Evolutionary conservation across 1,140 invertebrate genomes (phyloP).

Genomic region (Sarcophaga peregrina): DNA sequence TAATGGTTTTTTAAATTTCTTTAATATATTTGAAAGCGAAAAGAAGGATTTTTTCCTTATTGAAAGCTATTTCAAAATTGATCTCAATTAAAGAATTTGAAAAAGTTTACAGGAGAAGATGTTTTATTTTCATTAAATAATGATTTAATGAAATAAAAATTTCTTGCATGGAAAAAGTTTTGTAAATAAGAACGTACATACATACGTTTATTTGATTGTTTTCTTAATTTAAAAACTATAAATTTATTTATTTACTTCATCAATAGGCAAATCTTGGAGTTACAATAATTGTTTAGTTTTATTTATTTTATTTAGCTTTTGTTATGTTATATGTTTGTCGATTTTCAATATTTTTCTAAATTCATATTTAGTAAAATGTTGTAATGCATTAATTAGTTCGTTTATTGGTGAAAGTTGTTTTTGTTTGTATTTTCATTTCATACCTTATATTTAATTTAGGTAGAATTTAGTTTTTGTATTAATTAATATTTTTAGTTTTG

Average conservation of each 20-base stretch:
- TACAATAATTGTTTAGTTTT: background rate
- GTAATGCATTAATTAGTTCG: slow-evolving; percentile 28
- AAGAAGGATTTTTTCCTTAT: too few species aligned
- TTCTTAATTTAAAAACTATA: background rate
- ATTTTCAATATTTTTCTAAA: background rate
- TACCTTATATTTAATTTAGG: background rate
- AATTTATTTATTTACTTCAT: background rate
- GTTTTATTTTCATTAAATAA: too few species aligned
- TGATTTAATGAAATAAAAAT: too few species aligned
- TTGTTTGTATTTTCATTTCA: background rate
- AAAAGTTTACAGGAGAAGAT: too few species aligned
- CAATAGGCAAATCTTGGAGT: slow-evolving; percentile 21
- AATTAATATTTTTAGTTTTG: slow-evolving; percentile 4
- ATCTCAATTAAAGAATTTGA: too few species aligned
- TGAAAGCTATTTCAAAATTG: too few species aligned
- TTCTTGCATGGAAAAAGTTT: too few species aligned
- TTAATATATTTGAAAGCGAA: too few species aligned
- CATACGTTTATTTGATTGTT: too few species aligned
- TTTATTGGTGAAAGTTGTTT: slow-evolving; percentile 39
- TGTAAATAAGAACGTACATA: too few species aligned
- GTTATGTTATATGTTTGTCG: background rate
- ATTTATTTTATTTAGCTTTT: background rate
- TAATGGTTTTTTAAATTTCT: too few species aligned
- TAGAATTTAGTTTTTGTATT: background rate
- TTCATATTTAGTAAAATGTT: background rate